Percentiles rank a stretch among this genome's conserved stretches.
Evolutionary conservation across 2,113 vertebrate species (phyloP).

Genomic region (Caranx melampygus): DNA sequence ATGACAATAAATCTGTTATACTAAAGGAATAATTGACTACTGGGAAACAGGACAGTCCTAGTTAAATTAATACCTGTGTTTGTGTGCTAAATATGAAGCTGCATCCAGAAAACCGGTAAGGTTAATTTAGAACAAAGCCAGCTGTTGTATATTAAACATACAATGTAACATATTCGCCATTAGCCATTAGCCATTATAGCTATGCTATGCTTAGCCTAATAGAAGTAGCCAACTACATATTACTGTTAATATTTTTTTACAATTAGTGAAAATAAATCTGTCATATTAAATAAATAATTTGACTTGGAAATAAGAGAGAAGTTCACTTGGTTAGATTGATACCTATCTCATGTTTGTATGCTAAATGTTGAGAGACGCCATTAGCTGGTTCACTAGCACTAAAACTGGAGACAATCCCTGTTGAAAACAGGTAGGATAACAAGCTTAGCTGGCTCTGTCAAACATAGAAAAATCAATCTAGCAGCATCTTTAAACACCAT

Average conservation of each 20-base stretch:
- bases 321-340: not conserved
- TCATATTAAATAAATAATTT: not conserved
- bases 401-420: not conserved
- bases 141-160: too few species aligned
- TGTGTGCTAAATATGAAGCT: too few species aligned
- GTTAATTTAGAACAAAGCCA: too few species aligned
- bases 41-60: too few species aligned
- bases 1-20: not conserved
- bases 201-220: too few species aligned
- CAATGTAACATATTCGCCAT: too few species aligned
- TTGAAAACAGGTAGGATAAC: too few species aligned
- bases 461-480: not conserved
- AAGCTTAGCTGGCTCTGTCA: not conserved
- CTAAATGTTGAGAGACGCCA: not conserved
- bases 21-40: not conserved
- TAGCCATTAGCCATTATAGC: too few species aligned
- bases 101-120: too few species aligned
- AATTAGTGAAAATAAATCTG: not conserved
- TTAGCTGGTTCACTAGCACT: not conserved
- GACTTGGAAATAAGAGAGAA: not conserved
- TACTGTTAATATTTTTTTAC: too few species aligned
- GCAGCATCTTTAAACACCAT: not conserved
- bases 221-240: too few species aligned
- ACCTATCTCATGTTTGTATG: not conserved
- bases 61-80: too few species aligned